A percentile compares a stretch with the other conserved stretches of the same genome.
Evolutionary conservation across 2,888 invertebrate genomes (phyloP).

Genomic region (Acanthosepion pharaonis): DNA sequence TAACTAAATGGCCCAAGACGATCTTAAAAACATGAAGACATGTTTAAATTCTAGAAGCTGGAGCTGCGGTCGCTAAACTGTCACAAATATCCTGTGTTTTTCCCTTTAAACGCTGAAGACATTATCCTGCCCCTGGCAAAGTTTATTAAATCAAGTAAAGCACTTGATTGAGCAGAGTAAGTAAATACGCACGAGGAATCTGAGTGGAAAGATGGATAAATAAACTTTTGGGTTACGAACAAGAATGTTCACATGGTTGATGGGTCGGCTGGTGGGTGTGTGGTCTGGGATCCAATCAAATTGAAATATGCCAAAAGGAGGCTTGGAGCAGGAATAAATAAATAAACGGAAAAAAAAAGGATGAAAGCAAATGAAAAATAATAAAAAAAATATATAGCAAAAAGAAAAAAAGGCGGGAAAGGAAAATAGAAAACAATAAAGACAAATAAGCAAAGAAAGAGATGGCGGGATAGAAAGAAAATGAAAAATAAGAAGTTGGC

Average conservation of each 20-base stretch:
- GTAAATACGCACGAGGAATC: not conserved
- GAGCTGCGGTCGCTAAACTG: not conserved
- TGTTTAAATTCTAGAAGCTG: not conserved
- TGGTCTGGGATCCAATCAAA: not conserved
- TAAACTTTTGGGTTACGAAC: not conserved
- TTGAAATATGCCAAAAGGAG: not conserved
- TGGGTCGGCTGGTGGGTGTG: not conserved
- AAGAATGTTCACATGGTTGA: not conserved
- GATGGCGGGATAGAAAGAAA: too few species aligned
- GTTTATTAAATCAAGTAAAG: constrained; percentile 4
- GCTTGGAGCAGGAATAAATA: not conserved
- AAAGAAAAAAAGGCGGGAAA: too few species aligned
- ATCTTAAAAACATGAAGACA: not conserved
- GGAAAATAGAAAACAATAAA: too few species aligned
- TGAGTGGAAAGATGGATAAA: constrained; percentile 33
- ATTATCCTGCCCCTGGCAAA: not conserved
- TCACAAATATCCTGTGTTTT: not conserved
- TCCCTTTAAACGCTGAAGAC: not conserved
- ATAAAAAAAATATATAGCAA: too few species aligned
- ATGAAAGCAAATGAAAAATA: not conserved
- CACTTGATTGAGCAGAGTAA: constrained; percentile 4
- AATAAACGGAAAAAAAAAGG: not conserved
- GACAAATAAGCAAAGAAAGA: not conserved
- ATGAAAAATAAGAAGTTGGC: too few species aligned
- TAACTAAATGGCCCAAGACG: too few species aligned